A percentile compares a stretch with the other conserved stretches of the same genome.
Evolutionary conservation across 1,140 invertebrate species (phyloP).

Genomic region (Brachionus paranguensis): DNA sequence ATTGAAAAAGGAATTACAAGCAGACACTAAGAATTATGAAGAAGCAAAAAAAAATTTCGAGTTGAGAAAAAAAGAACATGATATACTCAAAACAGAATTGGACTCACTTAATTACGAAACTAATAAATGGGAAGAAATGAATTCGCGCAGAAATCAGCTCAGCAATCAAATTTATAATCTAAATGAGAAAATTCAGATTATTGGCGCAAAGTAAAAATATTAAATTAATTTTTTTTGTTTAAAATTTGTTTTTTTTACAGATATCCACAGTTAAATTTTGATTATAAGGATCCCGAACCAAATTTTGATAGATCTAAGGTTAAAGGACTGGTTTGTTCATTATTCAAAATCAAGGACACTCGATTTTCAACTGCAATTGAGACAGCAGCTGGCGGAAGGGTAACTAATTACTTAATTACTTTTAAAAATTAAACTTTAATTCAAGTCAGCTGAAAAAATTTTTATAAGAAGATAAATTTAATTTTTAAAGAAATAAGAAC

Average conservation of each 20-base stretch:
- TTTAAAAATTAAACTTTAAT: background rate
- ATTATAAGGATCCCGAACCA: conserved; percentile 55
- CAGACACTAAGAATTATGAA: conserved; percentile 20
- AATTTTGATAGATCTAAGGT: conserved; percentile 72
- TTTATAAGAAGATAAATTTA: no score
- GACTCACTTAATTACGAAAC: background rate
- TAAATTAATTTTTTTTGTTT: background rate
- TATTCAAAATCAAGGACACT: conserved; percentile 71
- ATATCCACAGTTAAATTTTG: conserved; percentile 46
- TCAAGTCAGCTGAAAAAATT: no score
- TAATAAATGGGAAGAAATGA: background rate
- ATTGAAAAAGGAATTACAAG: background rate
- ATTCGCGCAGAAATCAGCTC: background rate
- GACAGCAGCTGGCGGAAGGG: conserved; percentile 73
- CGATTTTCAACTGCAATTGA: conserved; percentile 72
- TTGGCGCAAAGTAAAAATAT: background rate
- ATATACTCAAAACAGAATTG: conserved; percentile 6
- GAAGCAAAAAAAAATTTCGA: background rate
- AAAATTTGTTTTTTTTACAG: background rate
- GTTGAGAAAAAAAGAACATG: background rate
- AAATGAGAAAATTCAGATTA: background rate
- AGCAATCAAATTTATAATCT: conserved; percentile 2
- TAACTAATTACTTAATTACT: background rate
- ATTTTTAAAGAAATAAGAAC: no score
- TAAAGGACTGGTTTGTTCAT: conserved; percentile 69